A percentile compares a stretch with the other conserved stretches of the same genome.
phyloP scores from a whole-genome alignment of 2,888 invertebrate species.

The Trichacis sp. region DNA sequence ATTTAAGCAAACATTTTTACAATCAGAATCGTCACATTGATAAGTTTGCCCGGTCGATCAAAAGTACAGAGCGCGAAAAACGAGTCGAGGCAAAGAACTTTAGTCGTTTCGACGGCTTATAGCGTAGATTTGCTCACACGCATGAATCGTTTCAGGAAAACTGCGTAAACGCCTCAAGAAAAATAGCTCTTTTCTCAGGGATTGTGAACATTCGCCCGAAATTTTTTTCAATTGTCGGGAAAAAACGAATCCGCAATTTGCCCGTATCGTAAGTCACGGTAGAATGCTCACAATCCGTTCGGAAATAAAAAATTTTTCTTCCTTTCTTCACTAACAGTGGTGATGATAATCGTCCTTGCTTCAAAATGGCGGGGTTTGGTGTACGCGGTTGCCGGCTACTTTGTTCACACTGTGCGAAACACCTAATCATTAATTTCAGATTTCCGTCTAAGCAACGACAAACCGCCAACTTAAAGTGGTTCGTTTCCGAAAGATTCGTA shows the following conservation, averaged over 20 bases:
- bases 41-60: neutral
- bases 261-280: too few species aligned
- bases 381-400: slow-evolving; percentile 68
- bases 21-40: neutral
- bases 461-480: slow-evolving; percentile 33
- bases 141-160: slow-evolving; percentile 32
- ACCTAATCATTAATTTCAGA: slow-evolving; percentile 43
- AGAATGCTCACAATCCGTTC: neutral
- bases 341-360: slow-evolving; percentile 57
- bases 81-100: slow-evolving; percentile 21
- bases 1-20: too few species aligned
- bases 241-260: too few species aligned
- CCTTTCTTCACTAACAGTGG: slow-evolving; percentile 57
- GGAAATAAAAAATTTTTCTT: neutral
- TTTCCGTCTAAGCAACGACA: slow-evolving; percentile 35
- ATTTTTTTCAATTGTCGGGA: too few species aligned
- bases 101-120: slow-evolving; percentile 22
- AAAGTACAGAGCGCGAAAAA: slow-evolving; percentile 1
- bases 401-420: slow-evolving; percentile 49
- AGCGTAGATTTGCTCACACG: slow-evolving; percentile 37
- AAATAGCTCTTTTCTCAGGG: slow-evolving; percentile 15
- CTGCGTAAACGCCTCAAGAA: slow-evolving; percentile 27
- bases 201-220: slow-evolving; percentile 1
- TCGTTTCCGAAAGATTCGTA: slow-evolving; percentile 66
- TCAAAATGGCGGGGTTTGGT: slow-evolving; percentile 66